Base-by-base conservation (phyloP, 2,888 invertebrate species). In the Eupeodes latifasciatus region DNA sequence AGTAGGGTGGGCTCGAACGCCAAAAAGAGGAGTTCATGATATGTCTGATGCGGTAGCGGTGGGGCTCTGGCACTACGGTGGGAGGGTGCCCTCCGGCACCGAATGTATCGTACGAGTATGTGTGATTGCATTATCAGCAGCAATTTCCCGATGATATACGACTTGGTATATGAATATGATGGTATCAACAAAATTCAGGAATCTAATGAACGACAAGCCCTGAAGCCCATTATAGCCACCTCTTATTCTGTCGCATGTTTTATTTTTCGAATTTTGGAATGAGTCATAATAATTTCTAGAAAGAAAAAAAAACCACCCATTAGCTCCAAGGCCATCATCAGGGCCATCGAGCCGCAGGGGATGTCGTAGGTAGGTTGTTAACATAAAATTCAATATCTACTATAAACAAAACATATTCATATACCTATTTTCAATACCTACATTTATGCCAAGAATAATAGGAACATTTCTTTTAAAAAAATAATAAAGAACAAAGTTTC, bases 71-170 rank as follows among this genome's bases (percentile, higher is more conserved):
- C 27, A 27, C 5, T 40, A 40, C 40, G 9, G 40, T 40, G 40
- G 5, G n/a, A 40, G 4, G 16, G 6, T 62, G 44, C 40, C 49
- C 49, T 57, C 4, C 4, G 55, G 55, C 55, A 4, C 11, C 0
- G 16, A 11, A 4, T 44, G 76, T 19, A 81, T 81, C 61, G 71
- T 44, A n/a, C n/a, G n/a, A n/a, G n/a, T n/a, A 78, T 75, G 72
- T 75, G 47, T 64, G 76, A 83, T 80, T 83, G 76, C 83, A 87
- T 83, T 87, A 87, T 87, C 86, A 80, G 79, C 71, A 66, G 27
- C 71, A 71, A 79, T 83, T 40, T 82, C 83, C 61, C 57, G 71
- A 14, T 67, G n/a, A 67, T 67, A 78, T 19, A 74, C 53, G 40
- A 40, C 27, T 27, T 27, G 27, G 40, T 40, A 40, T 40, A 27